phyloP scores from a whole-genome alignment of 2,888 invertebrate species.

The Conomelus anceps region DNA sequence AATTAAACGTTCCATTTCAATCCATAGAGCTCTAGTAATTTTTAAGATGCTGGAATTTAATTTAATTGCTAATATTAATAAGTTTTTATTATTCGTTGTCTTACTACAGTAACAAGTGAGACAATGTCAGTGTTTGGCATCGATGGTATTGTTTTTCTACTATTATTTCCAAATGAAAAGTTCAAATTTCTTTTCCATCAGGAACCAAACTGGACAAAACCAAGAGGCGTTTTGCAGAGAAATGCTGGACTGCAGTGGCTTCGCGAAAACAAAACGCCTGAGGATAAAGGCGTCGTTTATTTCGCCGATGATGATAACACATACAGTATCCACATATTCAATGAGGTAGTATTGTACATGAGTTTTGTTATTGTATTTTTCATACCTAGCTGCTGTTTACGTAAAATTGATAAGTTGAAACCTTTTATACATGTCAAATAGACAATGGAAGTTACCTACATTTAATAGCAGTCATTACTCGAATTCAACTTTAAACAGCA shows the following conservation, averaged over 20 bases:
- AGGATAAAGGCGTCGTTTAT: conserved; percentile 69
- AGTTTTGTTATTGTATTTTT: no score
- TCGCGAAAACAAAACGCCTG: conserved; percentile 52
- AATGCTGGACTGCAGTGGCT: conserved; percentile 82
- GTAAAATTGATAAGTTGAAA: no score
- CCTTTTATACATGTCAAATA: no score
- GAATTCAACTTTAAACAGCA: no score
- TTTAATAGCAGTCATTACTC: no score
- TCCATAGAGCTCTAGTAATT: no score
- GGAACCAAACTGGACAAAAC: conserved; percentile 68
- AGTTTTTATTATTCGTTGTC: not conserved
- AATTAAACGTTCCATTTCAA: no score
- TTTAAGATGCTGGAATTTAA: no score
- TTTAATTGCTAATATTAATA: not conserved
- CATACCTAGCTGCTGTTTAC: no score
- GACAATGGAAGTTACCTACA: no score
- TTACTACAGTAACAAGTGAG: no score
- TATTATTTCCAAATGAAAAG: not conserved
- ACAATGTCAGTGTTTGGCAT: conserved; percentile 8
- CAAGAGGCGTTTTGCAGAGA: conserved; percentile 85
- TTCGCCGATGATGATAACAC: conserved; percentile 98
- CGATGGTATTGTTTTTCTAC: not conserved
- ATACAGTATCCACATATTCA: conserved; percentile 81
- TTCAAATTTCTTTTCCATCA: conserved; percentile 30
- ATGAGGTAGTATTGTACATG: conserved; percentile 57